Base-by-base conservation (phyloP, 1,140 invertebrate genomes). In the Drosophila lowei region DNA sequence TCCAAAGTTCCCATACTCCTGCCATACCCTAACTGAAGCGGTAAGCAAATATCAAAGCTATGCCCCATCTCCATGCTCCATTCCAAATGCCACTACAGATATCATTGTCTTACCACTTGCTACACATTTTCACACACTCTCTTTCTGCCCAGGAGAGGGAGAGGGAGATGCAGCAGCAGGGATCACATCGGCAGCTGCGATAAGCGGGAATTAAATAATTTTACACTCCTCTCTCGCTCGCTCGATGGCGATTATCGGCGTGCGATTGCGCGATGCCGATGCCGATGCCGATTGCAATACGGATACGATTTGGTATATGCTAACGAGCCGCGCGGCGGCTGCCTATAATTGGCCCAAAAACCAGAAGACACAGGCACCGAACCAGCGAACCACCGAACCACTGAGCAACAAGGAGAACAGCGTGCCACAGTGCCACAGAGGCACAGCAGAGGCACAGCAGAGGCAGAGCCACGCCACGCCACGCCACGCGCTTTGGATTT, bases 181-280 rank as follows among this genome's bases (percentile, higher is more conserved):
- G 68, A 15, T 50, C 67, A n/a, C 48, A 11, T 13, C 28, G 70
- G 74, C 80, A 72, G 74, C 73, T 75, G 75, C 66, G 83, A 88
- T 88, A 88, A 88, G 83, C 83, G 67, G 67, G 83, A 88, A 88
- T 88, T 88, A 88, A 88, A 88, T 88, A 88, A 88, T 88, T 88
- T 88, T 88, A 88, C 83, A 88, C 83, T 79, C 84, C 64, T 76
- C 57, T 1, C 30, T 34, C 11, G 0, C 11, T 11, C 34, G 34
- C 11, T 38, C 11, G 34, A 38, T 38, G 34, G 84, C 83, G 83
- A 88, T 88, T 88, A 88, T 88, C 83, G 83, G 83, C 80, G 47
- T 38, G 34, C 34, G 34, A 38, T 38, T 38, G 34, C 34, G 34
- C 34, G 34, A 38, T 38, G 9, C 34, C 80, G 80, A 84, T 84